Evolutionary conservation across 2,888 invertebrate genomes (phyloP), one percentile per base, ranked within the genome.

Genomic region (Lypha dubia): DNA sequence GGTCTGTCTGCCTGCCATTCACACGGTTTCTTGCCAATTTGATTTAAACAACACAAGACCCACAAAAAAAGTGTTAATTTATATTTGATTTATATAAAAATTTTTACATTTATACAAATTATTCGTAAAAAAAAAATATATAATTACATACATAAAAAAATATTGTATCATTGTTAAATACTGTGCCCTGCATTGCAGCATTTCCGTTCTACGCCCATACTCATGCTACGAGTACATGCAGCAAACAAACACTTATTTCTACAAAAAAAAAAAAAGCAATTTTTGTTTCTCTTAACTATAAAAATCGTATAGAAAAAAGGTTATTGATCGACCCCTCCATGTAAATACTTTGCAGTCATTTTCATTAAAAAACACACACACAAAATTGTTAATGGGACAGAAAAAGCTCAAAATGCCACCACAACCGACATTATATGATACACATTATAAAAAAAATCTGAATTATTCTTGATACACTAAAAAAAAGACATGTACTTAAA

Each of bases 161-260:
- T 70, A 65, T 70, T 84, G 77, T 84, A 74, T 74, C 81, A 84
- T 73, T 62, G 46, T 68, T 80, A 60, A 80, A 53, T 68, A 70
- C 56, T 9, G 17, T 75, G 38, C 38, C 38, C 38, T 38, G 38
- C 38, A 11, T 38, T 38, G 15, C 56, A 63, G 63, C 63, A 84
- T 81, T 84, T 84, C 84, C 84, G 81, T 84, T 84, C 77, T 81
- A 84, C 84, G 81, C 77, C 81, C 77, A 77, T 77, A 65, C 49
- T 75, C 60, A 65, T 60, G 83, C 79, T 71, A 71, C n/a, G n/a
- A n/a, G n/a, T n/a, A n/a, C 65, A 76, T 41, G 38, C 49, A 46
- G 17, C 41, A 46, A n/a, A 56, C 13, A 65, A 79, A 35, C 9
- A 41, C 32, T 49, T 13, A 60, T 7, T 22, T 4, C 41, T 53